Evolutionary conservation across 2,888 invertebrate species (phyloP), one percentile per base, ranked within the genome.

Genomic region (Apotomis turbidana): DNA sequence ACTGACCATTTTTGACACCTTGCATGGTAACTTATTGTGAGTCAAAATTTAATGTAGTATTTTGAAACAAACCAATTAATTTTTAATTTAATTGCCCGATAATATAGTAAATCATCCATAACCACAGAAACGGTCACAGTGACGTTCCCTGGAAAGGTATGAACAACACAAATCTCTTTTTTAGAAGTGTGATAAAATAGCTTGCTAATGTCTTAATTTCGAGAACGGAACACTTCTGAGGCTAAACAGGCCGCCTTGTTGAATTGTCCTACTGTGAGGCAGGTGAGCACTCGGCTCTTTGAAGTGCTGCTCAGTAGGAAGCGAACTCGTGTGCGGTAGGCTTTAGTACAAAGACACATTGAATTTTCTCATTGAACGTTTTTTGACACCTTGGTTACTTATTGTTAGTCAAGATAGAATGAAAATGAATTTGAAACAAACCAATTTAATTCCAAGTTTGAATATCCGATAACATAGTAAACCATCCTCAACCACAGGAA

Each of bases 171-270:
- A 10, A 8, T 57, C 27, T 57, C 51, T 52, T 5, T 70, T 68
- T 72, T 59, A 52, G 52, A 61, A 46, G 27, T 9, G 38, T 5
- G 10, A 13, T 9, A 15, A 60, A 41, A 27, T 60, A 49, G 38
- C 78, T 87, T 86, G 87, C 87, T 89, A 90, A 92, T 90, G 83
- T 90, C 91, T 93, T 85, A 89, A 93, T 93, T 93, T 91, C 81
- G 82, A 83, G 90, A 91, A 90, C 78, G 75, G 89, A 90, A 90
- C 90, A 89, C 87, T 80, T 82, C 85, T 83, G 83, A 84, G 82
- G 82, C 83, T 85, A 89, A 91, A 90, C 87, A 90, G 75, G 90
- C 91, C 91, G 90, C 91, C 91, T 86, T 75, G 76, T 75, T 82
- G 81, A 79, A 79, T 78, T 78, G 74, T 79, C 85, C 85, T 83